A percentile compares a stretch with the other conserved stretches of the same genome.
Conservation (phyloP, 2,113 vertebrate species). For the Cinclus mexicanus region DNA sequence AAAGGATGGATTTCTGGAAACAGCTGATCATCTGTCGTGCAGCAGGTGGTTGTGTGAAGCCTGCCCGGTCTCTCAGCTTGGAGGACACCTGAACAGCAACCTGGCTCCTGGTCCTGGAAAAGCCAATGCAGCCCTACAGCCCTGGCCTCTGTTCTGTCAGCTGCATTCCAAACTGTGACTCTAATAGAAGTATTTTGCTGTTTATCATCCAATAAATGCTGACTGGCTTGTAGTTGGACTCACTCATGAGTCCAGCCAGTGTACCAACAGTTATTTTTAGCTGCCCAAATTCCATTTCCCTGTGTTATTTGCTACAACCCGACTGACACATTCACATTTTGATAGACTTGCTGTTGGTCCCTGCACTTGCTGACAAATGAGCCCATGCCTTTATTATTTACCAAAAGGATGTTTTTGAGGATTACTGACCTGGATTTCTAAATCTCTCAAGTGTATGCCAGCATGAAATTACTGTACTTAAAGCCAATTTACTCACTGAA, state of each 20-base stretch:
- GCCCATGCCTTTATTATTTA: background rate
- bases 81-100: background rate
- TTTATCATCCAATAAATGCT: background rate
- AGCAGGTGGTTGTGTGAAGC: background rate
- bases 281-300: background rate
- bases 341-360: background rate
- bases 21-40: fast-evolving
- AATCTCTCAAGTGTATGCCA: background rate
- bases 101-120: background rate
- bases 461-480: constrained; percentile 25
- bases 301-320: background rate
- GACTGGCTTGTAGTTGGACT: background rate
- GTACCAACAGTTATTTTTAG: background rate
- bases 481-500: background rate
- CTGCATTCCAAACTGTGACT: background rate
- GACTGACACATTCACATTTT: background rate
- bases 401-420: background rate
- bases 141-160: background rate
- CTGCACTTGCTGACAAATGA: background rate
- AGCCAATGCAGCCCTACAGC: fast-evolving
- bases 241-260: fast-evolving
- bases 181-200: background rate
- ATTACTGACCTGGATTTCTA: constrained; percentile 9
- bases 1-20: background rate
- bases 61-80: background rate